Evolutionary conservation across 2,888 invertebrate species (phyloP), one percentile per base, ranked within the genome.

Genomic region (Polydrusus cervinus): DNA sequence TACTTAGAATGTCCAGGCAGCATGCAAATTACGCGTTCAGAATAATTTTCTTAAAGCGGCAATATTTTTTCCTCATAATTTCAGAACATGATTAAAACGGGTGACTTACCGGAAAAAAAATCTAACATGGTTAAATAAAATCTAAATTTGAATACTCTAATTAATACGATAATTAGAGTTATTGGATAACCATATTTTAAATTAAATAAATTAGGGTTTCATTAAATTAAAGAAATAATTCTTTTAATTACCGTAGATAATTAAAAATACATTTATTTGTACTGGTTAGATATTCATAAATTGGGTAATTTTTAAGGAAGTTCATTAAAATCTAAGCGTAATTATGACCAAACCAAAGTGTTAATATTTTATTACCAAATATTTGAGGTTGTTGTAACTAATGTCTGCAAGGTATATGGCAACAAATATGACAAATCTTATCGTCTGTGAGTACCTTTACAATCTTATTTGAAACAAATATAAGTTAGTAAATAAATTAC

Each of bases 281-380:
- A 34, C 7, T 72, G 66, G 55, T 55, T 64, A 64, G 25, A 49
- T 64, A 25, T 47, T 64, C 7, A 16, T 25, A 34, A 64, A 71
- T 65, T 71, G 53, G 55, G 40, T 64, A 71, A 53, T 64, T 62
- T 71, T 64, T 30, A 38, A 71, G 71, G 71, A 71, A 71, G 64
- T 71, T 71, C 20, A 34, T 57, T 61, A 62, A 70, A 62, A 55
- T 14, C n/a, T 60, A 38, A 14, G 38, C 1, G 9, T n/a, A 53
- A 53, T 53, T 53, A 30, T 53, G 3, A 20, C 11, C 7, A 51
- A 51, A 51, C 16, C 16, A 51, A 13, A 8, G 9, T n/a, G 13
- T 13, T 43, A 45, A 45, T 45, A 16, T 47, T 47, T 8, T 47
- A 47, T 47, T 47, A 8, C 47, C 16, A 47, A 8, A 47, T 47